phyloP scores from a whole-genome alignment of 2,797 vertebrate species.

The Myotis pilosus region DNA sequence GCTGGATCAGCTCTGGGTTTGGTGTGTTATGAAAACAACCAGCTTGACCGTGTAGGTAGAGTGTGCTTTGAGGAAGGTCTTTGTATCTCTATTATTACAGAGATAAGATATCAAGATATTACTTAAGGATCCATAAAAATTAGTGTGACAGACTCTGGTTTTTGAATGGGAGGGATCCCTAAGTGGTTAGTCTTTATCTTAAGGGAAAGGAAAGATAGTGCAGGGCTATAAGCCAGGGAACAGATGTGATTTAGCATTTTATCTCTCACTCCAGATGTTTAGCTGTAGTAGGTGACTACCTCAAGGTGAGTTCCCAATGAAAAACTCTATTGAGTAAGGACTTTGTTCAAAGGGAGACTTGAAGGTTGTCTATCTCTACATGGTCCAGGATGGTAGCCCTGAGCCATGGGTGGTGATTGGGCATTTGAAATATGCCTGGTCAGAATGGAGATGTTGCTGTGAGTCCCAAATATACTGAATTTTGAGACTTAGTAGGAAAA shows the following conservation, averaged over 20 bases:
- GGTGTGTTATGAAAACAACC: neutral
- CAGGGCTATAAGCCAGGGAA: neutral
- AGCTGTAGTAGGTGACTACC: neutral
- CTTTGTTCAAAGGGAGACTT: neutral
- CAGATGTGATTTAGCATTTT: constrained; percentile 44
- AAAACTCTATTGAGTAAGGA: constrained; percentile 15
- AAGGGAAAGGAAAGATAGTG: constrained; percentile 14
- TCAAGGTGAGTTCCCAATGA: neutral
- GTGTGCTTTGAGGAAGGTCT: neutral
- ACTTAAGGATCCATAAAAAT: neutral
- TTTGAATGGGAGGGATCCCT: neutral
- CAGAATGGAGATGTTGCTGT: neutral
- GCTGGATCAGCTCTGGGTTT: neutral
- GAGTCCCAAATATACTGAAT: constrained; percentile 24
- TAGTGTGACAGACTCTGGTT: neutral
- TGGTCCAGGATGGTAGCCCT: neutral
- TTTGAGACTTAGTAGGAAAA: neutral
- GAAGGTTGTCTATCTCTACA: neutral
- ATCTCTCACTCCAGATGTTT: constrained; percentile 42
- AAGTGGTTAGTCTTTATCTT: constrained; percentile 32
- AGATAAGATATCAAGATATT: neutral
- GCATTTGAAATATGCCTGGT: neutral
- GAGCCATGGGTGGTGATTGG: neutral
- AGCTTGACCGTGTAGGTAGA: neutral
- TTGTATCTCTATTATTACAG: neutral